Conservation (phyloP, 2,888 invertebrate genomes). For the Drosophila nigritarsus region DNA sequence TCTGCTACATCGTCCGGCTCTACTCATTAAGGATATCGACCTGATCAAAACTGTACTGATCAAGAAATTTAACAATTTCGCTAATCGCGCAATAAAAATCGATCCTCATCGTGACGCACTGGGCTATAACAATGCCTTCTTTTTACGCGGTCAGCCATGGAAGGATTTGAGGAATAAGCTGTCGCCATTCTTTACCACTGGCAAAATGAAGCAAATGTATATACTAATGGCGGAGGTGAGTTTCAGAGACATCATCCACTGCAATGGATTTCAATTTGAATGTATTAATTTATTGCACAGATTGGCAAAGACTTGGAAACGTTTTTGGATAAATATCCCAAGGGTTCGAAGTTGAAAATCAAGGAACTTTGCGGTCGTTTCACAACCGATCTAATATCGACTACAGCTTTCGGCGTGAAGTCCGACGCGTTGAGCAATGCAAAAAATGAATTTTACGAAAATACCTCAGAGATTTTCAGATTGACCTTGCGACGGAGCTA, state of each 20-base stretch:
- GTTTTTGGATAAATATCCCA: conserved; percentile 8
- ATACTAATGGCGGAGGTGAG: conserved; percentile 74
- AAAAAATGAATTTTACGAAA: conserved; percentile 81
- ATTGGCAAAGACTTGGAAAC: conserved; percentile 64
- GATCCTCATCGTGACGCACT: conserved; percentile 82
- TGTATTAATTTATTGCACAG: conserved; percentile 26
- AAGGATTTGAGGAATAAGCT: conserved; percentile 83
- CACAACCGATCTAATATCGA: conserved; percentile 85
- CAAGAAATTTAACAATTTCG: conserved; percentile 85
- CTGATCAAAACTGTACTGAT: conserved; percentile 85
- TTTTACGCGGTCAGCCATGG: conserved; percentile 85
- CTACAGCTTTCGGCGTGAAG: conserved; percentile 85
- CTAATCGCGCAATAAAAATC: conserved; percentile 73
- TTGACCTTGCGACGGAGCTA: no score
- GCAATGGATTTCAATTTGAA: background rate
- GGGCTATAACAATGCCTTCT: conserved; percentile 84
- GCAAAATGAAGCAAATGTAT: conserved; percentile 83
- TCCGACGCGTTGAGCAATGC: conserved; percentile 82
- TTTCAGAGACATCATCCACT: background rate
- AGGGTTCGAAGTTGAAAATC: conserved; percentile 10
- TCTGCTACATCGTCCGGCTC: conserved; percentile 83
- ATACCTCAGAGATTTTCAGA: conserved; percentile 63
- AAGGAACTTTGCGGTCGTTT: conserved; percentile 65
- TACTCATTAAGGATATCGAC: conserved; percentile 84
- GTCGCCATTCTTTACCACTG: conserved; percentile 85